Evolutionary conservation across 64 coral and sea anemone genomes (phyloP).

Genomic region (Astreopora myriophthalma): DNA sequence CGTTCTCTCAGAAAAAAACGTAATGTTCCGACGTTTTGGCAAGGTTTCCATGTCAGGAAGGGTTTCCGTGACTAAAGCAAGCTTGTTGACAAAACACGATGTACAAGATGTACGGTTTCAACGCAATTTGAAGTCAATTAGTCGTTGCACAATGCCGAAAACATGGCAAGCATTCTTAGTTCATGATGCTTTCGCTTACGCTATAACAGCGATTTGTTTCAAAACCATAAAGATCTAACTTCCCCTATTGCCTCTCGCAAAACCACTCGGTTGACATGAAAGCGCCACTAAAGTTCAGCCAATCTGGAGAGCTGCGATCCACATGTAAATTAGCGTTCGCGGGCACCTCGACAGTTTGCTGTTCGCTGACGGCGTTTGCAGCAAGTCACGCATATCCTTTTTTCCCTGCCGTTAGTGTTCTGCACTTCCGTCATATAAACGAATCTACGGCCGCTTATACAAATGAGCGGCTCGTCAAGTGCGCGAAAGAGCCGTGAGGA

Average conservation of each 20-base stretch:
- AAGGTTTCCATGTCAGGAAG: neutral
- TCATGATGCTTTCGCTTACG: neutral
- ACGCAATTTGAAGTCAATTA: constrained; percentile 49
- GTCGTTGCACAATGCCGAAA: neutral
- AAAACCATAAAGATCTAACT: neutral
- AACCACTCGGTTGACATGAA: neutral
- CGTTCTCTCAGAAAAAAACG: neutral
- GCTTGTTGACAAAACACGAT: constrained; percentile 36
- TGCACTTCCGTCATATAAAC: constrained; percentile 20
- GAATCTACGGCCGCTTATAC: neutral
- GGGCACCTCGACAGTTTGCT: neutral
- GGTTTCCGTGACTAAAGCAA: constrained; percentile 20
- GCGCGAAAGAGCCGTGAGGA: neutral
- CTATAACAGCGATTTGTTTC: neutral
- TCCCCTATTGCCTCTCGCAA: neutral
- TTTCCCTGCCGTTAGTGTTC: neutral
- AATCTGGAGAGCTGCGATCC: neutral
- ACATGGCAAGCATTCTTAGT: neutral
- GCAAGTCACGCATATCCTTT: constrained; percentile 27
- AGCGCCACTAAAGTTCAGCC: neutral
- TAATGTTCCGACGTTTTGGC: neutral
- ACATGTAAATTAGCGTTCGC: constrained; percentile 38
- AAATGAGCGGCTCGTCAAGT: neutral
- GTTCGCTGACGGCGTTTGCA: neutral
- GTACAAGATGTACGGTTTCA: constrained; percentile 10